A percentile compares a stretch with the other conserved stretches of the same genome.
These are phyloP conservation scores for Papio anubis DNA, from an alignment of 2,113 vertebrate species.

Conservation along the genomic window DNA sequence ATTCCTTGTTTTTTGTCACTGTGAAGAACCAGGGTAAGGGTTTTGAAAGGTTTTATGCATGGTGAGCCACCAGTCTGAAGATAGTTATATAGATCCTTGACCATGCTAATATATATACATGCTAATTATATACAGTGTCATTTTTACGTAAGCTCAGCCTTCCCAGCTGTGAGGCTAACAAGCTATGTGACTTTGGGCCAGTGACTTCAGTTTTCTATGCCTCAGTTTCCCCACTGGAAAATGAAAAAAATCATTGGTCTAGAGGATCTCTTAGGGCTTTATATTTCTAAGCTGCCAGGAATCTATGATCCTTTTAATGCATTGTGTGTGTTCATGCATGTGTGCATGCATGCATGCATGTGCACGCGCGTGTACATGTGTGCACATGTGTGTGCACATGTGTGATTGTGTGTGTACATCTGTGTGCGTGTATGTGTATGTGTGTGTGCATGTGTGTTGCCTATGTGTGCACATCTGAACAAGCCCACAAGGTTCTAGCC, in stretches of 20 bases:
- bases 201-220: neutral
- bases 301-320: neutral
- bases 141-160: neutral
- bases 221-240: constrained; percentile 16
- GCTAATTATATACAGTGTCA: neutral
- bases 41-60: neutral
- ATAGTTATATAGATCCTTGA: neutral
- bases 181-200: neutral
- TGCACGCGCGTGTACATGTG: no score
- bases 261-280: neutral
- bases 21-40: neutral
- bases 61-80: neutral
- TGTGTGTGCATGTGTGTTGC: neutral
- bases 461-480: neutral
- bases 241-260: neutral
- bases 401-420: neutral
- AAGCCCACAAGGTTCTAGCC: neutral
- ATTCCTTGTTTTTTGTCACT: neutral
- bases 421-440: no score
- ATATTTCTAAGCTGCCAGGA: neutral
- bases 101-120: neutral
- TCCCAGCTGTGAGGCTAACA: neutral
- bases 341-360: no score
- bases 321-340: neutral
- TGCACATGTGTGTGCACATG: no score